Evolutionary conservation across 2,888 invertebrate genomes (phyloP).

Genomic region (Cerceris rybyensis): DNA sequence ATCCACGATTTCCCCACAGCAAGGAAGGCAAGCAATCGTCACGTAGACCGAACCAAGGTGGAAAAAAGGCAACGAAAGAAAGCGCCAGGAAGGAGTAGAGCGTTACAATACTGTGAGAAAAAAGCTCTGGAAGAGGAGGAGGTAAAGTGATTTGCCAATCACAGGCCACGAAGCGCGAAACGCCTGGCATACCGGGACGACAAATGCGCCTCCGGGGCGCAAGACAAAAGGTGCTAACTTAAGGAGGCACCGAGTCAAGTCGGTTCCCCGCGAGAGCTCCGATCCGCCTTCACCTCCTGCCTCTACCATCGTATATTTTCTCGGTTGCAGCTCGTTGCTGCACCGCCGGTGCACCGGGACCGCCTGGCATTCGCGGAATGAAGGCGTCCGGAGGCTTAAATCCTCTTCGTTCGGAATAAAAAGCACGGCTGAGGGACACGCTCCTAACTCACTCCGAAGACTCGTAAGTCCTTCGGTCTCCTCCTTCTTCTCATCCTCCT

Average conservation of each 20-base stretch:
- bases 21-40: too few species aligned
- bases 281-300: constrained; percentile 3
- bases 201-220: constrained; percentile 52
- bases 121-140: constrained; percentile 13
- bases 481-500: constrained; percentile 5
- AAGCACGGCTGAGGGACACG: constrained; percentile 28
- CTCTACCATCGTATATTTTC: constrained; percentile 58
- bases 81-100: too few species aligned
- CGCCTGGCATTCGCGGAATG: constrained; percentile 68
- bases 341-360: constrained; percentile 32
- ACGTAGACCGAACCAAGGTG: too few species aligned
- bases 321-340: constrained; percentile 36
- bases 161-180: constrained; percentile 60
- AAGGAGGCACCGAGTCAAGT: constrained; percentile 51
- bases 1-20: too few species aligned
- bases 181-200: constrained; percentile 66
- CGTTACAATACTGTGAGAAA: neutral
- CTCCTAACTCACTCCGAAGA: constrained; percentile 43
- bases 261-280: constrained; percentile 38
- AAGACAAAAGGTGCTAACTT: constrained; percentile 67
- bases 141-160: constrained; percentile 63
- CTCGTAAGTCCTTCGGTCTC: neutral
- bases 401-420: constrained; percentile 43
- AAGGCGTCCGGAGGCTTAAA: constrained; percentile 59
- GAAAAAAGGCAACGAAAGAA: too few species aligned